phyloP scores from a whole-genome alignment of 1,140 invertebrate genomes.

The Caenorhabditis tropicalis region DNA sequence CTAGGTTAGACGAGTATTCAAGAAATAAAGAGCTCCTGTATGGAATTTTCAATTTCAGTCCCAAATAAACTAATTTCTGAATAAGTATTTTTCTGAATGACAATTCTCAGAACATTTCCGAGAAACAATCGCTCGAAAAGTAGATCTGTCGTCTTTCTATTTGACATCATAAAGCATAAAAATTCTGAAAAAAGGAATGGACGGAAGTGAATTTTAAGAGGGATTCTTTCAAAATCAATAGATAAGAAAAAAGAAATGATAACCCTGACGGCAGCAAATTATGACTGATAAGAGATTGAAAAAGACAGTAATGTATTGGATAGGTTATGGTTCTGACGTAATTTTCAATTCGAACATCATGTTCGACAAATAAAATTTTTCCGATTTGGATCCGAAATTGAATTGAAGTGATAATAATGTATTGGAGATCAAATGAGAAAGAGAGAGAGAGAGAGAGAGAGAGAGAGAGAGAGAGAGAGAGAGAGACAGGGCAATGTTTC shows the following conservation, averaged over 20 bases:
- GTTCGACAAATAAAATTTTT: conserved; percentile 24
- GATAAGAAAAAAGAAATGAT: not conserved
- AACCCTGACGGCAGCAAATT: not conserved
- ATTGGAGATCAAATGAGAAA: conserved; percentile 8
- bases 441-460: not conserved
- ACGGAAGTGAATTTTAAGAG: not conserved
- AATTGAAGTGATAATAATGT: not conserved
- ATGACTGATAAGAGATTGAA: not conserved
- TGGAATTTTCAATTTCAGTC: too few relatives aligned
- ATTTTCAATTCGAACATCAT: not conserved
- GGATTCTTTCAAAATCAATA: not conserved
- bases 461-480: not conserved
- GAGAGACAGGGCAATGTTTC: conserved; percentile 12
- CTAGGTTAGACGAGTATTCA: too few relatives aligned
- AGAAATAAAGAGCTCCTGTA: too few relatives aligned
- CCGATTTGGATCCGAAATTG: not conserved
- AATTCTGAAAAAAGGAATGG: not conserved
- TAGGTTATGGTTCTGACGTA: not conserved
- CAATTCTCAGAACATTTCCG: too few relatives aligned
- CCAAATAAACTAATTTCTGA: too few relatives aligned
- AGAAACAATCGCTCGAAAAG: too few relatives aligned
- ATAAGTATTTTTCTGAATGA: too few relatives aligned
- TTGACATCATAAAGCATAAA: not conserved
- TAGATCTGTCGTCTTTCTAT: too few relatives aligned
- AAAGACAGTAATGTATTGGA: not conserved